Percentiles rank a stretch among this genome's conserved stretches.
These are phyloP conservation scores for Phoebastria nigripes DNA, from an alignment of 2,797 vertebrate genomes.

Conservation along the genomic window DNA sequence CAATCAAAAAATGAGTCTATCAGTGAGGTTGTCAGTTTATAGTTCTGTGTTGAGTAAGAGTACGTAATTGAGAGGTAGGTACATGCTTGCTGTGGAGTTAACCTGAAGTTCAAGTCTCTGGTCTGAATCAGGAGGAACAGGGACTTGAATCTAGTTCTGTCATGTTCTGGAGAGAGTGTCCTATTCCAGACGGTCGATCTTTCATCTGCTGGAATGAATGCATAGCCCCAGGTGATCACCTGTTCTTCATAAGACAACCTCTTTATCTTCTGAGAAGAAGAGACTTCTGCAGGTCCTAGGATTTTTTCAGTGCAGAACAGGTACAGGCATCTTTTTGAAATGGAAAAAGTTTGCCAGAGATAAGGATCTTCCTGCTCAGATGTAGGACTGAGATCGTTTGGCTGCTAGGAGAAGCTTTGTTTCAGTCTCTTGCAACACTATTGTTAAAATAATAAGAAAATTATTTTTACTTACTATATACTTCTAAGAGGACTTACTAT, in stretches of 20 bases:
- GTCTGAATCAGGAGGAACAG: background rate
- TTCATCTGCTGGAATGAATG: constrained; percentile 42
- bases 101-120: constrained; percentile 21
- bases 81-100: background rate
- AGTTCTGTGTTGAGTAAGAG: background rate
- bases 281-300: background rate
- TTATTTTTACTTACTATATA: background rate
- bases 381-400: background rate
- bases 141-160: constrained; percentile 14
- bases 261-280: background rate
- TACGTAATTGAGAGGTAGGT: background rate
- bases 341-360: background rate
- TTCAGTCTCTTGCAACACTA: background rate
- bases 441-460: background rate
- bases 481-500: background rate
- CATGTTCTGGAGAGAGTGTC: background rate
- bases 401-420: background rate
- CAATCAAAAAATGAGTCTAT: background rate
- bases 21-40: background rate
- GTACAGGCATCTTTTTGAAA: background rate
- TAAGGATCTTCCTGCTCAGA: background rate
- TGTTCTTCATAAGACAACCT: background rate
- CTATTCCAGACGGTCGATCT: background rate
- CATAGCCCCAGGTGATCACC: background rate
- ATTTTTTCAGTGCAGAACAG: background rate